Evolutionary conservation across 2,797 vertebrate species (phyloP), one percentile per base, ranked within the genome.

Genomic region (Sphenopsis melanotis): DNA sequence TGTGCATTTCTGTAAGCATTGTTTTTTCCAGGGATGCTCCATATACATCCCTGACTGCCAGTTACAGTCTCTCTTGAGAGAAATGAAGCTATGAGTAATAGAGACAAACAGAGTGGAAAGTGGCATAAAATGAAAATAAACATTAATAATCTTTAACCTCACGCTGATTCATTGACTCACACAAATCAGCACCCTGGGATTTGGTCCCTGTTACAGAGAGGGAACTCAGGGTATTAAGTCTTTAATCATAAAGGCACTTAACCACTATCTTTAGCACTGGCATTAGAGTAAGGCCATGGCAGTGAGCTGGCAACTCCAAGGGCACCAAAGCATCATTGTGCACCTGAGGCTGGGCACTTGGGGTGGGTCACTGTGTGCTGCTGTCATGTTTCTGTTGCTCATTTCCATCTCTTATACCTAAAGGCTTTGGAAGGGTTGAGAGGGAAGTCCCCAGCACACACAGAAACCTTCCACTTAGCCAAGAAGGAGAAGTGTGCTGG

Each of bases 101-200:
- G 42, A 91, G 57, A 91, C 50, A 24, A 88, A 89, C 21, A 64
- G 49, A 87, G 37, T 42, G 32, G 66, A 79, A 93, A 91, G 74
- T 15, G 23, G n/a, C 77, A 72, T 57, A 72, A 93, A 93, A 90
- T 49, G 26, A 90, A 95, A 86, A 83, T 59, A 90, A 89, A 86
- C 66, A 86, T 88, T 84, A 90, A 79, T 84, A 82, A 82, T 82
- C 34, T 88, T 92, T 90, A 93, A 82, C 80, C 79, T 86, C 83
- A 65, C 0, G 1, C 55, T 55, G 59, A 88, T 81, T 75, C 80
- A 75, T 42, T 7, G 39, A 56, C 57, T 94, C 47, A 37, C 32
- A 81, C 49, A 81, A 91, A 69, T 41, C 72, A 63, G 39, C n/a
- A 71, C 60, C 77, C 39, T 74, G 82, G 59, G 65, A 86, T 93